Base-by-base conservation (phyloP, 2,888 invertebrate species). In the Digitonthophagus gazella region DNA sequence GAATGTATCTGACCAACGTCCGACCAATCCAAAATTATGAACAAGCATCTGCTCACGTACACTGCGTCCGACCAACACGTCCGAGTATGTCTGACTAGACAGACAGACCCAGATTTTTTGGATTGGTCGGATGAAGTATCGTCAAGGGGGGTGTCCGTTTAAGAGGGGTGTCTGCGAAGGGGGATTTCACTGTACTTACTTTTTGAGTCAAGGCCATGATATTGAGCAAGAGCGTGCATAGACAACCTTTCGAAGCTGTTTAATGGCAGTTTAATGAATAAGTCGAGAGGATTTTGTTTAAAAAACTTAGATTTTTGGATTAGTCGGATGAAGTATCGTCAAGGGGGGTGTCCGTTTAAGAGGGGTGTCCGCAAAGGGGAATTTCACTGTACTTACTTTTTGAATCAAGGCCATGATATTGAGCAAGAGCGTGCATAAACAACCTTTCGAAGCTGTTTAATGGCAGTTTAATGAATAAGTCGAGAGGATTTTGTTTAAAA, bases 241-340 rank as follows among this genome's bases (percentile, higher is more conserved):
- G 58, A 67, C 6, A 67, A 15, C 61, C 67, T 67, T 28, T 58
- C 56, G 22, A 67, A 67, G 16, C 67, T 67, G 22, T 67, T 67
- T 3, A 6, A 8, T 1, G 67, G 67, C 28, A 58, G 20, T 8
- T 15, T 22, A 28, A 15, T 58, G 14, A 56, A 67, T 5, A 67
- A 14, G 5, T 67, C 67, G 6, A 19, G 5, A n/a, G 67, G 67
- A 14, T 57, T 58, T 44, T 67, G 15, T 22, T 58, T 22, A 16
- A 67, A 67, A 3, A 67, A 67, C n/a, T n/a, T n/a, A 22, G 6
- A 22, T 22, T 22, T 22, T 22, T 22, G 6, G 6, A 22, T 22
- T 22, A 22, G 6, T 22, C 6, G n/a, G n/a, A n/a, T n/a, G n/a
- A n/a, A n/a, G n/a, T n/a, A 57, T 5, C n/a, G 16, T 4, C 57